A percentile compares a stretch with the other conserved stretches of the same genome.
Evolutionary conservation across 2,888 invertebrate species (phyloP).

Genomic region (Trissonchulus latispiculum): DNA sequence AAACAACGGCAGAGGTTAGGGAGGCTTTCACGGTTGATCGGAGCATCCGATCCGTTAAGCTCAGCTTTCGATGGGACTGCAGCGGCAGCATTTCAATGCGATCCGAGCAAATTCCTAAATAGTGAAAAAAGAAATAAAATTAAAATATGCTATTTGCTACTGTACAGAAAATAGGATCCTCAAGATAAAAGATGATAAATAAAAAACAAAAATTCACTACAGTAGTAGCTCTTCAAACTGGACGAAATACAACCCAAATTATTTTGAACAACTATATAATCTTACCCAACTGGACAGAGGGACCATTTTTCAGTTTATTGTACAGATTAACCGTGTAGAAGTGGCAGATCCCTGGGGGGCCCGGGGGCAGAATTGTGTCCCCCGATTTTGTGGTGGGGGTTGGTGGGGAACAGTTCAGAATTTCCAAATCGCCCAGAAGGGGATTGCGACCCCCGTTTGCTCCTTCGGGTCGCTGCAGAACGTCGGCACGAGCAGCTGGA

Average conservation of each 20-base stretch:
- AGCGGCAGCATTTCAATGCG: slow-evolving; percentile 17
- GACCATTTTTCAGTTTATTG: neutral
- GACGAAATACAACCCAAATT: too few species aligned
- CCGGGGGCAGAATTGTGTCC: neutral
- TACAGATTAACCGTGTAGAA: neutral
- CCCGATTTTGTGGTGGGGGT: too few species aligned
- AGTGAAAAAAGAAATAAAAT: too few species aligned
- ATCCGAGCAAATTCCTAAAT: neutral
- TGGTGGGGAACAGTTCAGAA: neutral
- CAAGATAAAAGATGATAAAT: too few species aligned
- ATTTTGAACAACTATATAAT: too few species aligned
- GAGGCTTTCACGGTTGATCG: neutral
- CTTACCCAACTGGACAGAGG: neutral
- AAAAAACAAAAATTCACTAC: too few species aligned
- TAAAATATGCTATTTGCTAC: too few species aligned
- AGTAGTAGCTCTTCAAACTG: too few species aligned
- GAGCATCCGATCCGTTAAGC: neutral
- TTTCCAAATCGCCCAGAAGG: neutral
- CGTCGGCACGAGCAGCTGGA: neutral
- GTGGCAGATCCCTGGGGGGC: neutral
- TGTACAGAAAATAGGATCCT: too few species aligned
- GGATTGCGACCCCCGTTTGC: neutral
- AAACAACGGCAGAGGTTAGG: neutral
- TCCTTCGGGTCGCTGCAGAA: neutral
- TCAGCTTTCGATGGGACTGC: neutral